Percentiles rank a stretch among this genome's conserved stretches.
Evolutionary conservation across 2,797 vertebrate genomes (phyloP).

Genomic region (Gymnothorax reevesii): DNA sequence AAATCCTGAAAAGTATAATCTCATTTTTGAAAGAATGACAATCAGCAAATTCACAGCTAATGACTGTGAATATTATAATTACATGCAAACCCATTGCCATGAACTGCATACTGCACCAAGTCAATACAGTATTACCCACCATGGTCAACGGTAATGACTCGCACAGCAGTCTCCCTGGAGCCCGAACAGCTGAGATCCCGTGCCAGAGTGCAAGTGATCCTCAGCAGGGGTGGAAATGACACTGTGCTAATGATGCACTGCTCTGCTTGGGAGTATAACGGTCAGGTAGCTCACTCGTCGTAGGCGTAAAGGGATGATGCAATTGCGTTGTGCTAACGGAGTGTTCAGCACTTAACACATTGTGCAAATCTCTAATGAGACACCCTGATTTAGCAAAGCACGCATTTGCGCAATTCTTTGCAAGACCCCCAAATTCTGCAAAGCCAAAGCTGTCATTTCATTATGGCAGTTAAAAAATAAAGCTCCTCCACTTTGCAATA

Average conservation of each 20-base stretch:
- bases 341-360: too few relatives aligned
- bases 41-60: not conserved
- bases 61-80: not conserved
- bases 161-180: not conserved
- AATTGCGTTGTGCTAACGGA: constrained; percentile 41
- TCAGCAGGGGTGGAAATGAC: constrained; percentile 2
- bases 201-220: not conserved
- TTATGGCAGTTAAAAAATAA: not conserved
- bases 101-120: not conserved
- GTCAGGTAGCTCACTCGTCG: not conserved
- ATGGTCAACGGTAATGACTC: not conserved
- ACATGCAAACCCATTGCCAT: not conserved
- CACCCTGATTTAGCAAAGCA: constrained; percentile 18
- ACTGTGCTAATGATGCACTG: not conserved
- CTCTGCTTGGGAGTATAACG: constrained; percentile 13
- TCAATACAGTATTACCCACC: not conserved
- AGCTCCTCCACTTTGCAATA: constrained; percentile 32
- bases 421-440: constrained; percentile 20
- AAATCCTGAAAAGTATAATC: not conserved
- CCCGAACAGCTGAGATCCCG: not conserved
- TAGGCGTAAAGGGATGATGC: not conserved
- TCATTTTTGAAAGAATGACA: not conserved
- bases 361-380: too few relatives aligned
- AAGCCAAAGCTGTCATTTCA: constrained; percentile 38
- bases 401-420: constrained; percentile 42